Evolutionary conservation across 2,888 invertebrate species (phyloP).

Genomic region (Dicyrtoma fusca): DNA sequence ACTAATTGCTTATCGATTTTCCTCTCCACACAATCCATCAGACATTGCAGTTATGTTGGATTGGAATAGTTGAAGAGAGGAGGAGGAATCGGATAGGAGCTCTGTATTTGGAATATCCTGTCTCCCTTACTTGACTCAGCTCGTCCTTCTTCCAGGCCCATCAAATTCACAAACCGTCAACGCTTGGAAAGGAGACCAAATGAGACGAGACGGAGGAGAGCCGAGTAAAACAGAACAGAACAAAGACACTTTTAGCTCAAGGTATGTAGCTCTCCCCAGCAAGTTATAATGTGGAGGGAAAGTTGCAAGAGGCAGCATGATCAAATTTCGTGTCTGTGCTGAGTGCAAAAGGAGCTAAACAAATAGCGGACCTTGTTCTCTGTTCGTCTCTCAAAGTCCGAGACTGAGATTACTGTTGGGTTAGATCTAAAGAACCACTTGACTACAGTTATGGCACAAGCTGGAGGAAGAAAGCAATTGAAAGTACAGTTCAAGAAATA

Average conservation of each 20-base stretch:
- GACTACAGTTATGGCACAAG: too few relatives aligned
- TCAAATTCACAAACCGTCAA: too few relatives aligned
- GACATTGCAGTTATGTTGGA: constrained; percentile 45
- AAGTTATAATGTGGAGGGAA: too few relatives aligned
- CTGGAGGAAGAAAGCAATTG: too few relatives aligned
- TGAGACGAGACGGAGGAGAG: constrained; percentile 2
- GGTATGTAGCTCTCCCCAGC: too few relatives aligned
- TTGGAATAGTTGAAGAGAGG: background rate
- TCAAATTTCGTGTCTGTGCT: constrained; percentile 30
- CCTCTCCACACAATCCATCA: constrained; percentile 52
- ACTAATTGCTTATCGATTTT: constrained; percentile 56
- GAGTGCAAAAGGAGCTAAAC: constrained; percentile 29
- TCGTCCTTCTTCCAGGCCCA: constrained; percentile 1
- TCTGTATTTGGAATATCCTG: background rate
- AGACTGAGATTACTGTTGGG: background rate
- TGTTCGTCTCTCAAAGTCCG: background rate
- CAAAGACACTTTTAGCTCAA: too few relatives aligned
- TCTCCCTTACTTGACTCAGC: constrained; percentile 4
- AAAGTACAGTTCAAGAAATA: too few relatives aligned
- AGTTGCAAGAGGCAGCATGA: constrained; percentile 9
- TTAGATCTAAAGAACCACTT: background rate
- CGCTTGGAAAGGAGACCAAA: background rate
- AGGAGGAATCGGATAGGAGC: too few relatives aligned
- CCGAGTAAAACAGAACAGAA: too few relatives aligned
- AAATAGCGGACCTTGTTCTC: constrained; percentile 20